Evolutionary conservation across 2,888 invertebrate genomes (phyloP), one percentile per base, ranked within the genome.

Genomic region (Leptarthrus brevirostris): DNA sequence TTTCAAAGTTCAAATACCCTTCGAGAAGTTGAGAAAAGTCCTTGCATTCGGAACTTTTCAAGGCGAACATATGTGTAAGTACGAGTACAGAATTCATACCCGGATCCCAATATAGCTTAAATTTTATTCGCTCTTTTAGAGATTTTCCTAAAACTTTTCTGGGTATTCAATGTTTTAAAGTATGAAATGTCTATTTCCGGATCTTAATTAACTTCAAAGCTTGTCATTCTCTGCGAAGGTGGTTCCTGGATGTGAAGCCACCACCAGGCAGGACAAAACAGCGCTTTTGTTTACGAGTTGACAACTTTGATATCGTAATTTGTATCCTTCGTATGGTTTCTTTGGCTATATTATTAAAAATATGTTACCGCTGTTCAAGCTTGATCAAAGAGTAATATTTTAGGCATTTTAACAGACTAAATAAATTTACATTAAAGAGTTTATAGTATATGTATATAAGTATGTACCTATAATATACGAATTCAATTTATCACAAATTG

Each of bases 1-100:
- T 36, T 36, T 18, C 8, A 26, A 26, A 66, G 66, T 66, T 66
- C 66, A 66, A 66, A 47, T 66, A 66, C 66, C 66, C 49, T 26
- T 26, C 14, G 66, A 10, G 47, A 24, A 66, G 8, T 47, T 44
- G 10, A 36, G 47, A 53, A 53, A 22, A 47, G 47, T 66, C 14
- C 26, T 26, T 26, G 66, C 47, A 49, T 4, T n/a, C 0, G 14
- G 8, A 8, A 30, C n/a, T n/a, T n/a, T n/a, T n/a, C n/a, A n/a
- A n/a, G n/a, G 22, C 20, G 8, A 22, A 16, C 4, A n/a, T 12
- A 44, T 44, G n/a, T n/a, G n/a, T 16, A 14, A 4, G 44, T 22
- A 53, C 20, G 2, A n/a, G n/a, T n/a, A n/a, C n/a, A n/a, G n/a
- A n/a, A n/a, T n/a, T n/a, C n/a, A n/a, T n/a, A n/a, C n/a, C n/a